These are phyloP conservation scores for Drosophila sp. DNA, from an alignment of 1,140 invertebrate genomes.

Conservation along the genomic window DNA sequence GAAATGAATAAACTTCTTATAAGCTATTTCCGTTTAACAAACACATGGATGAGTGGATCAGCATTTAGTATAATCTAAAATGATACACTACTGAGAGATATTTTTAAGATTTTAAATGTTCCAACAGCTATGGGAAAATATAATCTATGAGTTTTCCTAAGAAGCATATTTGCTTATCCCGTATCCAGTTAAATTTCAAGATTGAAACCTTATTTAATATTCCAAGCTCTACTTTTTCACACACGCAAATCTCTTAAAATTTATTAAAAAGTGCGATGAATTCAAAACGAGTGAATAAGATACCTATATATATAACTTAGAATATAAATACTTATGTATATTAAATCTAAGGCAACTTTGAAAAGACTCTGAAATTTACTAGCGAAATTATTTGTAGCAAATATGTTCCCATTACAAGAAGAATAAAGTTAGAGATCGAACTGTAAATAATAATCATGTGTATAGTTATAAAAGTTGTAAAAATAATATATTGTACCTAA, in stretches of 20 bases:
- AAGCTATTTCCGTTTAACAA: too few species aligned
- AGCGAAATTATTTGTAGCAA: slow-evolving; percentile 73
- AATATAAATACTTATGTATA: slow-evolving; percentile 13
- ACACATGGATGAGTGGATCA: too few species aligned
- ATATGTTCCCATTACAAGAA: slow-evolving; percentile 57
- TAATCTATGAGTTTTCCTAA: background rate
- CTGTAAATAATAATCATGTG: slow-evolving; percentile 54
- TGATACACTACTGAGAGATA: too few species aligned
- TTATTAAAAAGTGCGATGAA: background rate
- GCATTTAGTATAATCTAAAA: too few species aligned
- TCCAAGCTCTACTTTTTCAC: too few species aligned
- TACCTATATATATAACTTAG: slow-evolving; percentile 11
- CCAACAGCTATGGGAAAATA: background rate
- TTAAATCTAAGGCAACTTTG: slow-evolving; percentile 72
- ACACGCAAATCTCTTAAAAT: background rate
- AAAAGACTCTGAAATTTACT: slow-evolving; percentile 75
- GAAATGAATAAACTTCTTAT: too few species aligned
- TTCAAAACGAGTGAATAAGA: slow-evolving; percentile 7
- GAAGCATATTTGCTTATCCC: background rate
- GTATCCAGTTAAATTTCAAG: too few species aligned
- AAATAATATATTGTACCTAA: slow-evolving; percentile 24
- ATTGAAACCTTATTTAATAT: too few species aligned
- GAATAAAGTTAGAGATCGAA: slow-evolving; percentile 21
- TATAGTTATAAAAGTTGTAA: slow-evolving; percentile 37
- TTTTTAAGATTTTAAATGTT: background rate